phyloP scores from a whole-genome alignment of 2,113 vertebrate species.

The Pseudorhombus dupliciocellatus region DNA sequence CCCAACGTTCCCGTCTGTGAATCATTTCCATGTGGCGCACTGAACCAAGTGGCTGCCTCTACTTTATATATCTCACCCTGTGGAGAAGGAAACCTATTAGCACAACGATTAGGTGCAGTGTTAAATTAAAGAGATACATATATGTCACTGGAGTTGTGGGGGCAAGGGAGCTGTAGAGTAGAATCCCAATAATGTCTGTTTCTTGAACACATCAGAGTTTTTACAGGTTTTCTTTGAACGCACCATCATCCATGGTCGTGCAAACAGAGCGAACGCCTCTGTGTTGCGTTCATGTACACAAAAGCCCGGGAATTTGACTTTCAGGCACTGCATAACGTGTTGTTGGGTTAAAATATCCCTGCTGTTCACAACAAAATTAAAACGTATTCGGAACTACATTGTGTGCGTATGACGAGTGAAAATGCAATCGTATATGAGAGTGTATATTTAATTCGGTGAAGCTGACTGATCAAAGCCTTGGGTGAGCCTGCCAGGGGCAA shows the following conservation, averaged over 20 bases:
- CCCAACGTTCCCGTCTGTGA: not conserved
- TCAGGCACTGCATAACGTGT: conserved; percentile 4
- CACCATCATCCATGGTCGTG: conserved; percentile 14
- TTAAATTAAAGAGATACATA: not conserved
- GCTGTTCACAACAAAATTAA: too few species aligned
- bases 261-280: not conserved
- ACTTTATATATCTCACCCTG: not conserved
- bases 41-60: not conserved
- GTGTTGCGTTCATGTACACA: accelerated
- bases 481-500: conserved; percentile 37
- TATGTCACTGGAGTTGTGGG: not conserved
- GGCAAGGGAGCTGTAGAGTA: not conserved
- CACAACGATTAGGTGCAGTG: not conserved
- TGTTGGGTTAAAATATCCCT: too few species aligned
- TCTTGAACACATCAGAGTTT: not conserved
- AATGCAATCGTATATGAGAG: too few species aligned
- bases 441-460: too few species aligned
- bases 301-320: not conserved
- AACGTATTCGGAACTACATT: too few species aligned
- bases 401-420: too few species aligned
- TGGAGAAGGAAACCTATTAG: not conserved
- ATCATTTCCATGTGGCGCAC: not conserved
- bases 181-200: not conserved
- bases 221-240: conserved; percentile 21
- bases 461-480: too few species aligned